A percentile compares a stretch with the other conserved stretches of the same genome.
phyloP scores from a whole-genome alignment of 2,888 invertebrate genomes.

The Mystacides longicornis region DNA sequence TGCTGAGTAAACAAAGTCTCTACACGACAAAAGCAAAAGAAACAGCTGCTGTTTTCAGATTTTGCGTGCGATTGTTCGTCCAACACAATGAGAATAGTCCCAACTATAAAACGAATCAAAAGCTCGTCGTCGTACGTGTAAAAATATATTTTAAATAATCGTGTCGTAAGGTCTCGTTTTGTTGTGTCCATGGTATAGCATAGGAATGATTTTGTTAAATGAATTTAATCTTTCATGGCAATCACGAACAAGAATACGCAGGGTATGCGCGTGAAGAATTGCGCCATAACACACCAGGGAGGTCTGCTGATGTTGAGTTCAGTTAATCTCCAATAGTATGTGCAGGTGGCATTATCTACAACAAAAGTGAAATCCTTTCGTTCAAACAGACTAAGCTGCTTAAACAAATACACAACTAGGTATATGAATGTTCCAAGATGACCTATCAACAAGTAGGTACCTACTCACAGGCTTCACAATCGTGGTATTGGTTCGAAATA shows the following conservation, averaged over 20 bases:
- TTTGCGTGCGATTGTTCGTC: slow-evolving; percentile 10
- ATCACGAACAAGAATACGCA: slow-evolving; percentile 14
- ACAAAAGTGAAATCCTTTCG: not conserved
- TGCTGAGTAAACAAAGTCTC: slow-evolving; percentile 19
- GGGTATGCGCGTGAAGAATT: slow-evolving; percentile 20
- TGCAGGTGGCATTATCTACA: slow-evolving; percentile 7
- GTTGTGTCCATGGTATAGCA: too few relatives aligned
- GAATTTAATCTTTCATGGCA: slow-evolving; percentile 20
- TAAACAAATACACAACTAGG: too few relatives aligned
- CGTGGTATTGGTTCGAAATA: too few relatives aligned
- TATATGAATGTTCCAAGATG: too few relatives aligned
- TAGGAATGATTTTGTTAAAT: slow-evolving; percentile 1
- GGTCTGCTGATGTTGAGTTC: slow-evolving; percentile 11
- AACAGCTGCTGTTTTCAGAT: slow-evolving; percentile 22
- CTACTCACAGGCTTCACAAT: too few relatives aligned
- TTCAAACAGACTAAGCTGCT: too few relatives aligned
- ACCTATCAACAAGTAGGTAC: too few relatives aligned
- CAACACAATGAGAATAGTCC: slow-evolving; percentile 10
- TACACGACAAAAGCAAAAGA: slow-evolving; percentile 16
- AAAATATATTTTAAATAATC: not conserved
- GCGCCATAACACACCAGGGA: slow-evolving; percentile 14
- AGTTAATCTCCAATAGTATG: not conserved
- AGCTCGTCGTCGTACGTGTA: not conserved
- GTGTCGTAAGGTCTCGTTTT: not conserved
- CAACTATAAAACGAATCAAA: not conserved